phyloP scores from a whole-genome alignment of 2,113 vertebrate genomes.

The Numenius arquata region DNA sequence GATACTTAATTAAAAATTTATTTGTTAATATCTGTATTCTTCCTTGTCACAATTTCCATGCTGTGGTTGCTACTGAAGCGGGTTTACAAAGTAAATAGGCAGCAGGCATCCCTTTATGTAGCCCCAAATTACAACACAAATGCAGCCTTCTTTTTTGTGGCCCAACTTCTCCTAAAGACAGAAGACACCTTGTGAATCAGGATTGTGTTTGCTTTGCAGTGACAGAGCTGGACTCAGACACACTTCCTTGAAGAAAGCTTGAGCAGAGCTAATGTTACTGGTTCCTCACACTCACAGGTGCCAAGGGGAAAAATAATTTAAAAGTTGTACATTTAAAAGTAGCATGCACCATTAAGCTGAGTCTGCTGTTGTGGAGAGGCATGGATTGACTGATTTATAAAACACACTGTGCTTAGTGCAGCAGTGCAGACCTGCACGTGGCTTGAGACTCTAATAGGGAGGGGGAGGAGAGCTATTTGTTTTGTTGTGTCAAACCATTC shows the following conservation, averaged over 20 bases:
- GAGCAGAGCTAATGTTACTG: background rate
- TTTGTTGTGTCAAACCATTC: slow-evolving; percentile 55
- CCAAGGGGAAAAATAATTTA: slow-evolving; percentile 5
- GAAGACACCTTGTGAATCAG: background rate
- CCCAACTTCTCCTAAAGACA: background rate
- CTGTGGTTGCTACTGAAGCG: background rate
- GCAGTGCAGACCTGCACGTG: slow-evolving; percentile 23
- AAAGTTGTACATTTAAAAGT: slow-evolving; percentile 18
- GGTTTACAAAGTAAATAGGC: background rate
- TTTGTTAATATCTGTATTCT: background rate
- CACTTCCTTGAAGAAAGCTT: background rate
- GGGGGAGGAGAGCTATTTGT: slow-evolving; percentile 44
- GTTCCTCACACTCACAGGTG: background rate
- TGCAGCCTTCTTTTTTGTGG: background rate
- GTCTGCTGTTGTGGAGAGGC: background rate
- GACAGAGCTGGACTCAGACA: background rate
- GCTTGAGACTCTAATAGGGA: slow-evolving; percentile 32
- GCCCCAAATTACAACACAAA: background rate
- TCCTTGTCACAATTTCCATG: rapidly evolving
- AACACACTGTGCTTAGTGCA: background rate
- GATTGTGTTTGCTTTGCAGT: background rate
- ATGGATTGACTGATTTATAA: slow-evolving; percentile 53
- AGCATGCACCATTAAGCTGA: slow-evolving; percentile 40
- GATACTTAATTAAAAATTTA: background rate
- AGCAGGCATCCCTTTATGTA: background rate